Evolutionary conservation across 2,113 vertebrate genomes (phyloP).

Genomic region (Ceyx cyanopectus): DNA sequence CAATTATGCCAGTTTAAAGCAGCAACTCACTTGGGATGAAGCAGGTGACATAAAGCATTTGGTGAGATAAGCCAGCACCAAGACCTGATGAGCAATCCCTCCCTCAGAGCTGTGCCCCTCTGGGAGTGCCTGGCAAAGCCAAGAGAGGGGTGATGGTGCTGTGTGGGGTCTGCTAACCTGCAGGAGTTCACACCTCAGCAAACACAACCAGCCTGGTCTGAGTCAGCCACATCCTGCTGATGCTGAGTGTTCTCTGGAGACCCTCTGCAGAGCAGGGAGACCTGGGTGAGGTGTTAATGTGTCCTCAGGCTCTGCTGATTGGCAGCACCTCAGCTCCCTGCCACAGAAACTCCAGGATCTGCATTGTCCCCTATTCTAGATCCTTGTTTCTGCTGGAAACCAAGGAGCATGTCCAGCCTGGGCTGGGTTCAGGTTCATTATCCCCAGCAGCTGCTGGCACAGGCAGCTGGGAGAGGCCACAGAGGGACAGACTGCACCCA

Average conservation of each 20-base stretch:
- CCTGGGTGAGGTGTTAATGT: background rate
- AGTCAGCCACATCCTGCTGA: background rate
- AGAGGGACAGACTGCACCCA: no score
- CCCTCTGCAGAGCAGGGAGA: background rate
- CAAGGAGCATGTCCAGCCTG: background rate
- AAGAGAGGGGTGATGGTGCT: background rate
- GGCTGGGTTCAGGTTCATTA: no score
- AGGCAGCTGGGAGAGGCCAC: no score
- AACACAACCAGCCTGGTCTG: background rate
- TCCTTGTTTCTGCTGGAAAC: background rate
- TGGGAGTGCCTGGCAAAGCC: constrained; percentile 3
- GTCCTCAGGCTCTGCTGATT: background rate
- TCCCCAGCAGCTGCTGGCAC: no score
- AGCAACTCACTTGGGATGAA: background rate
- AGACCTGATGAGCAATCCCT: constrained; percentile 14
- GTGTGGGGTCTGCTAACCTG: background rate
- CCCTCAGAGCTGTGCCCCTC: constrained; percentile 26
- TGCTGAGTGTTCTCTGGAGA: background rate
- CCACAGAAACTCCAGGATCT: background rate
- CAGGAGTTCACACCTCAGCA: background rate
- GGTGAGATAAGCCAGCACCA: background rate
- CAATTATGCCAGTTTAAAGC: background rate
- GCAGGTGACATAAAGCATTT: background rate
- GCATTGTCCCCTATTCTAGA: background rate
- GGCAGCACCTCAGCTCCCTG: background rate